Percentiles rank a stretch among this genome's conserved stretches.
Evolutionary conservation across 2,113 vertebrate species (phyloP).

Genomic region (Dendropsophus ebraccatus): DNA sequence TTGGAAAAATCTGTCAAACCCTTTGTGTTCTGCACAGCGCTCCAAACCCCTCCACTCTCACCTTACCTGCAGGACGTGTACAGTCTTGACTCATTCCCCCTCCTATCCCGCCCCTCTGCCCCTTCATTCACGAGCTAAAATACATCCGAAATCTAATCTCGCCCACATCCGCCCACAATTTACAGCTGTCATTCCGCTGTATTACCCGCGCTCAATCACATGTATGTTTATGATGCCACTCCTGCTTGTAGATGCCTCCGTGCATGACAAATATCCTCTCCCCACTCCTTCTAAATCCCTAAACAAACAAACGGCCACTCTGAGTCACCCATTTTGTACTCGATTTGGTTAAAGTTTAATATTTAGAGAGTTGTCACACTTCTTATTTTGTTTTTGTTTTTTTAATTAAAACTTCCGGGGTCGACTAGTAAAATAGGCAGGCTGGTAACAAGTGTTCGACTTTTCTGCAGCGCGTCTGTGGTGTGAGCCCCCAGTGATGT

Average conservation of each 20-base stretch:
- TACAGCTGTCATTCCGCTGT: slow-evolving; percentile 2
- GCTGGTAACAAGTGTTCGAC: too few relatives aligned
- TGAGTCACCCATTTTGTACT: background rate
- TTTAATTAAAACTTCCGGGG: too few relatives aligned
- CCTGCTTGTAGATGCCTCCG: background rate
- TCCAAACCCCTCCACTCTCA: background rate
- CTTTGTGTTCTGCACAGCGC: background rate
- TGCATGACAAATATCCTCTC: background rate
- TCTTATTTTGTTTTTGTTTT: too few relatives aligned
- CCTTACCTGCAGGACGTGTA: background rate
- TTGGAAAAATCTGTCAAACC: background rate
- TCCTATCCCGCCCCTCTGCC: background rate
- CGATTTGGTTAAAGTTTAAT: background rate
- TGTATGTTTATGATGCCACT: background rate
- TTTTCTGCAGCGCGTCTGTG: too few relatives aligned
- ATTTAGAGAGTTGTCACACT: background rate
- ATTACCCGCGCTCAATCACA: background rate
- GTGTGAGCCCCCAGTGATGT: too few relatives aligned
- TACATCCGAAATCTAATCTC: background rate
- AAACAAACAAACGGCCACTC: background rate
- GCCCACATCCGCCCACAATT: background rate
- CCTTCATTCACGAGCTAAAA: background rate
- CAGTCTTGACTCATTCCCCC: background rate
- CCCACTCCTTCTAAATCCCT: background rate
- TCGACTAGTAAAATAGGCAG: too few relatives aligned